phyloP scores from a whole-genome alignment of 2,113 vertebrate genomes.

The Platysternon megacephalum region DNA sequence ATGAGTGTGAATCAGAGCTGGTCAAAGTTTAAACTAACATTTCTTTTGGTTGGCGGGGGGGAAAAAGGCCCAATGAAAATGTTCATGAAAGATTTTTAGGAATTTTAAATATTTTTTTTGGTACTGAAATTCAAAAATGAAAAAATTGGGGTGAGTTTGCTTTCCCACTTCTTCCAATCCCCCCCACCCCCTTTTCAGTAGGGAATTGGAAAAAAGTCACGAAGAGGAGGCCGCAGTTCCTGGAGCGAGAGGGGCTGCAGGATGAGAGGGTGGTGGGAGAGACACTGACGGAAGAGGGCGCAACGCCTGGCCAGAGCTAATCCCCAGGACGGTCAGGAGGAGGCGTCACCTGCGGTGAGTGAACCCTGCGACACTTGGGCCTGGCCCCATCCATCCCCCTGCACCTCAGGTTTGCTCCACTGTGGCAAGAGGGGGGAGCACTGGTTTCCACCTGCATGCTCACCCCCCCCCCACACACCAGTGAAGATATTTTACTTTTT shows the following conservation, averaged over 20 bases:
- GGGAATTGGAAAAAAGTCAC: not conserved
- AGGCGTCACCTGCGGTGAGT: too few species aligned
- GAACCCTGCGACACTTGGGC: too few species aligned
- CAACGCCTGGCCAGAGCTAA: not conserved
- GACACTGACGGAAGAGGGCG: not conserved
- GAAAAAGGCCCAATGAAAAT: not conserved
- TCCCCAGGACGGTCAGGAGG: not conserved
- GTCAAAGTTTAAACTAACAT: not conserved
- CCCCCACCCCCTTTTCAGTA: not conserved
- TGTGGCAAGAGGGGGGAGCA: not conserved
- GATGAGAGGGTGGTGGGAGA: not conserved
- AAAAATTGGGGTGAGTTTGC: not conserved
- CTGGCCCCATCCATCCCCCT: not conserved
- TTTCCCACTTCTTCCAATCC: not conserved
- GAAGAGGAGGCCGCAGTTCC: not conserved
- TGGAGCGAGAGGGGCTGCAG: not conserved
- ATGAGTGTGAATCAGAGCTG: not conserved
- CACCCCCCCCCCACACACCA: not conserved
- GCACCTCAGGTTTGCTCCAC: not conserved
- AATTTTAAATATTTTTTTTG: not conserved
- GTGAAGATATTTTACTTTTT: not conserved
- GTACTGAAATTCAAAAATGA: not conserved
- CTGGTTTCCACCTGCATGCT: not conserved
- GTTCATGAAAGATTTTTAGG: not conserved
- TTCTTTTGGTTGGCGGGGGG: not conserved